These are phyloP conservation scores for Tipula vernalis DNA, from an alignment of 2,888 invertebrate species.

Conservation along the genomic window DNA sequence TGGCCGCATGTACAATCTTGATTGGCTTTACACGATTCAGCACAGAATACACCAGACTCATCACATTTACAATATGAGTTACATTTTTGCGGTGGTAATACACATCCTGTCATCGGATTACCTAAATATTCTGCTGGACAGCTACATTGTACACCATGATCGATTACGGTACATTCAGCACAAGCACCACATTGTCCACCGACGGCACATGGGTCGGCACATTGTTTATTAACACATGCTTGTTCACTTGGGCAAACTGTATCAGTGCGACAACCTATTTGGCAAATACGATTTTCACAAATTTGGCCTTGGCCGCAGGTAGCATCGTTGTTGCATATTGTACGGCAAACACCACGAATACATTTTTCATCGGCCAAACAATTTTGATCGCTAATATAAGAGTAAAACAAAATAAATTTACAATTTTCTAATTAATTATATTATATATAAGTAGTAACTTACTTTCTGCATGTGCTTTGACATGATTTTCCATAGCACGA, in stretches of 20 bases:
- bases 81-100: constrained; percentile 56
- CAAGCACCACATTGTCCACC: constrained; percentile 68
- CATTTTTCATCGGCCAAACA: constrained; percentile 80
- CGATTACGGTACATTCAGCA: constrained; percentile 67
- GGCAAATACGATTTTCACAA: constrained; percentile 75
- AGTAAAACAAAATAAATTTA: constrained; percentile 14
- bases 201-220: constrained; percentile 71
- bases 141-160: constrained; percentile 76
- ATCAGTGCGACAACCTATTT: constrained; percentile 77
- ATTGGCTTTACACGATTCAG: constrained; percentile 49
- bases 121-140: constrained; percentile 72
- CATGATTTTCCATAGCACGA: constrained; percentile 69
- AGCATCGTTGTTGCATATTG: constrained; percentile 75
- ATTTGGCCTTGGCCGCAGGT: constrained; percentile 71
- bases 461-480: constrained; percentile 65
- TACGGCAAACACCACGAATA: constrained; percentile 66
- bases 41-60: constrained; percentile 61
- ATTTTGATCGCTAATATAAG: constrained; percentile 52
- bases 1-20: constrained; percentile 73
- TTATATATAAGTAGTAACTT: constrained; percentile 23
- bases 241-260: constrained; percentile 59
- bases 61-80: constrained; percentile 70
- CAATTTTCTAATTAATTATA: neutral
- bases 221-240: constrained; percentile 72
- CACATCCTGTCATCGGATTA: constrained; percentile 68